A percentile compares a stretch with the other conserved stretches of the same genome.
phyloP scores from a whole-genome alignment of 2,888 invertebrate genomes.

The Xylota segnis region DNA sequence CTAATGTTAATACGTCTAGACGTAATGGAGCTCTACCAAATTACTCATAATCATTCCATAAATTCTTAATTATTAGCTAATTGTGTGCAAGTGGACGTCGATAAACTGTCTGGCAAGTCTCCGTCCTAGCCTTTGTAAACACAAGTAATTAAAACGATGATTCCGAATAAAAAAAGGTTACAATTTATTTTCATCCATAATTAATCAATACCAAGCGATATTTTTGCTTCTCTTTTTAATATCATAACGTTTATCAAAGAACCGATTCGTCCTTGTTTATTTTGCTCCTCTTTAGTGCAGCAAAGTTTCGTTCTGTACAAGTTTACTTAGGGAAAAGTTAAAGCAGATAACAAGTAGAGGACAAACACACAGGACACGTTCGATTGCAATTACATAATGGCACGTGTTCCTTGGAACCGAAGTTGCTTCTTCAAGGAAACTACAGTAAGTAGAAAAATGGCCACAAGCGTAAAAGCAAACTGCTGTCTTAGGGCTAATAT shows the following conservation, averaged over 20 bases:
- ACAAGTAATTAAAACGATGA: not conserved
- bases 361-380: constrained; percentile 10
- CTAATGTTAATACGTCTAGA: not conserved
- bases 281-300: not conserved
- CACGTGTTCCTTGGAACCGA: constrained; percentile 28
- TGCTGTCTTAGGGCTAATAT: constrained; percentile 22
- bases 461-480: constrained; percentile 21
- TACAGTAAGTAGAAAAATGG: not conserved
- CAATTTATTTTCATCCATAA: not conserved
- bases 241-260: not conserved
- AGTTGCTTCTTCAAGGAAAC: constrained; percentile 15
- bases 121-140: too few relatives aligned
- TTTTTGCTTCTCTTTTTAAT: not conserved
- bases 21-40: not conserved
- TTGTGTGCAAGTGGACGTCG: not conserved
- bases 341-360: not conserved
- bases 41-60: not conserved
- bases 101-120: not conserved
- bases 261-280: not conserved
- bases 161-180: not conserved
- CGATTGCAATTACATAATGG: constrained; percentile 30
- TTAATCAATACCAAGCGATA: not conserved
- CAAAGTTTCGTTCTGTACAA: not conserved
- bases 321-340: not conserved
- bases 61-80: not conserved